Evolutionary conservation across 2,888 invertebrate species (phyloP).

Genomic region (Melinaea marsaeus): DNA sequence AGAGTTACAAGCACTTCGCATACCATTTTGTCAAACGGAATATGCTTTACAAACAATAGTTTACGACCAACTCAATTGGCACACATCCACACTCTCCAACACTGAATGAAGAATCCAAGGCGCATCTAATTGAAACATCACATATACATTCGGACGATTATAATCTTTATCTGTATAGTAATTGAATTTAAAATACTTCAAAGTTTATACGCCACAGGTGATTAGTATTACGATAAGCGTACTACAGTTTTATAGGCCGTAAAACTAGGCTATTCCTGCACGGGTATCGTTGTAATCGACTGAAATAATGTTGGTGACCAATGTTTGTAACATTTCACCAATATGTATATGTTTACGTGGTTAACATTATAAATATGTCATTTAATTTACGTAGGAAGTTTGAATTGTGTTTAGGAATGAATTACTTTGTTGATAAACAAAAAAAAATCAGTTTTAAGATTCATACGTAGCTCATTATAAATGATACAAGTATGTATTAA

Average conservation of each 20-base stretch:
- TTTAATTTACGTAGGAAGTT: background rate
- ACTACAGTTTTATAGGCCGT: constrained; percentile 35
- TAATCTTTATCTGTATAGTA: constrained; percentile 7
- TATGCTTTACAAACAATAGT: constrained; percentile 11
- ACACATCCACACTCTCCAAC: constrained; percentile 17
- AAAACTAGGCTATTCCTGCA: constrained; percentile 35
- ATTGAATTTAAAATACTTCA: constrained; percentile 14
- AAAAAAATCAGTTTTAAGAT: no score
- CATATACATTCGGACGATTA: constrained; percentile 12
- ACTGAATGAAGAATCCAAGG: constrained; percentile 26
- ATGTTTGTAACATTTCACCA: constrained; percentile 12
- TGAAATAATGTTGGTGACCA: constrained; percentile 24
- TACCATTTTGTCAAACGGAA: constrained; percentile 8
- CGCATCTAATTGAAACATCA: constrained; percentile 30
- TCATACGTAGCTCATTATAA: no score
- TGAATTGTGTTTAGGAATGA: background rate
- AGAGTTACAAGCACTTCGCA: no score
- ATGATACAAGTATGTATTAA: no score
- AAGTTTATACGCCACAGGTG: constrained; percentile 9
- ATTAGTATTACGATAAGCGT: constrained; percentile 28
- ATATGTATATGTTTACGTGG: background rate
- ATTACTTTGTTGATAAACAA: no score
- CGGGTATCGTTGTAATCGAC: constrained; percentile 20
- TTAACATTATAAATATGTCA: background rate
- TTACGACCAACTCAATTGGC: constrained; percentile 21